Conservation (phyloP, 2,797 vertebrate species). For the Heliangelus exortis region DNA sequence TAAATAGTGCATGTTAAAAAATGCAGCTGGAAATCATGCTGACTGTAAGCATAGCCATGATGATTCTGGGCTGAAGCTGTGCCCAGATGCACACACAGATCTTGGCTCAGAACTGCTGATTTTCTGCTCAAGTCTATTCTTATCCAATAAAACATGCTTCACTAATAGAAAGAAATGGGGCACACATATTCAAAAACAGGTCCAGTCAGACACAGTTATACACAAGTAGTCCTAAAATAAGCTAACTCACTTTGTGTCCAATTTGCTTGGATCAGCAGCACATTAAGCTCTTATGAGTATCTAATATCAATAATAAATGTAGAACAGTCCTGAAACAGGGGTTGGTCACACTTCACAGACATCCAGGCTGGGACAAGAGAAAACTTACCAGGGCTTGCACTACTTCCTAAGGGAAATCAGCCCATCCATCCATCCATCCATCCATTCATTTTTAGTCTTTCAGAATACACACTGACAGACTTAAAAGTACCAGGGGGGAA, state of each 20-base stretch:
- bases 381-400: not conserved
- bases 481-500: not conserved
- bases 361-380: not conserved
- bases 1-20: not conserved
- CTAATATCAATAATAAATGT: conserved; percentile 7
- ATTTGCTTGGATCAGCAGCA: conserved; percentile 32
- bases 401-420: not conserved
- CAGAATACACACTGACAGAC: not conserved
- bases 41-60: not conserved
- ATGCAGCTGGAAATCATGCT: not conserved
- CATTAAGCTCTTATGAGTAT: not conserved
- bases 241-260: not conserved
- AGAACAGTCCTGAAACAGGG: not conserved
- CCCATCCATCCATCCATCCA: too few species aligned
- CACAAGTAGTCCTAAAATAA: not conserved
- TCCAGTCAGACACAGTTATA: not conserved
- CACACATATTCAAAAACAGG: not conserved
- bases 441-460: rapidly evolving
- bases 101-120: not conserved
- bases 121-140: not conserved
- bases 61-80: not conserved
- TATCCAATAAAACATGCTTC: not conserved
- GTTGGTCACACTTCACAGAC: not conserved
- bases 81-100: not conserved
- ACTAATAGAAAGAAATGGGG: not conserved